Evolutionary conservation across 37 sponge, comb jelly and placozoan genomes (phyloP).

Genomic region (Crambe crambe): DNA sequence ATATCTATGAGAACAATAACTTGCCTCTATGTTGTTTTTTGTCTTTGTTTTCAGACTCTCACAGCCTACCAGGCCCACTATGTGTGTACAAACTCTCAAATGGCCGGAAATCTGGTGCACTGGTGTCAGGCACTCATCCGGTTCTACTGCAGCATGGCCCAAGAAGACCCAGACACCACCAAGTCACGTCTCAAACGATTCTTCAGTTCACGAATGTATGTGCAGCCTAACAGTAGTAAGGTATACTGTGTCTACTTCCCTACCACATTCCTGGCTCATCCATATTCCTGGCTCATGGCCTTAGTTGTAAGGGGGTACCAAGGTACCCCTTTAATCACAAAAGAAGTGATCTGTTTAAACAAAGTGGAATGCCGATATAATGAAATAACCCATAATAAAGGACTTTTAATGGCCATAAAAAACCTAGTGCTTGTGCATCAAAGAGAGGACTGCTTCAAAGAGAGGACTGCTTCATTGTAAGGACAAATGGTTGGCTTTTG

Average conservation of each 20-base stretch:
- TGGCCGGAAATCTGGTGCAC: constrained; percentile 21
- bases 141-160: neutral
- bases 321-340: too few relatives aligned
- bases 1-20: neutral
- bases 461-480: too few relatives aligned
- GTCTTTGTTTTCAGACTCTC: constrained; percentile 7
- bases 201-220: constrained; percentile 30
- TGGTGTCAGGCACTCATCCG: constrained; percentile 25
- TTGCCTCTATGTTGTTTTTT: neutral
- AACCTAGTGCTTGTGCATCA: neutral
- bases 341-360: too few relatives aligned
- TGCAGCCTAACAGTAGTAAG: too few relatives aligned
- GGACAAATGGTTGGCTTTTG: too few relatives aligned
- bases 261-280: too few relatives aligned
- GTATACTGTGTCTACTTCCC: too few relatives aligned
- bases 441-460: too few relatives aligned
- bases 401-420: neutral
- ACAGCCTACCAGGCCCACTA: constrained; percentile 29
- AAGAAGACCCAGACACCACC: neutral
- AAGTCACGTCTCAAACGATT: constrained; percentile 18
- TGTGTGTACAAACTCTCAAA: constrained; percentile 20
- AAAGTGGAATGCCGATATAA: too few relatives aligned
- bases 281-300: too few relatives aligned
- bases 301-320: too few relatives aligned
- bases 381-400: too few relatives aligned